Base-by-base conservation (phyloP, 2,888 invertebrate genomes). In the Tricholauxania praeusta region DNA sequence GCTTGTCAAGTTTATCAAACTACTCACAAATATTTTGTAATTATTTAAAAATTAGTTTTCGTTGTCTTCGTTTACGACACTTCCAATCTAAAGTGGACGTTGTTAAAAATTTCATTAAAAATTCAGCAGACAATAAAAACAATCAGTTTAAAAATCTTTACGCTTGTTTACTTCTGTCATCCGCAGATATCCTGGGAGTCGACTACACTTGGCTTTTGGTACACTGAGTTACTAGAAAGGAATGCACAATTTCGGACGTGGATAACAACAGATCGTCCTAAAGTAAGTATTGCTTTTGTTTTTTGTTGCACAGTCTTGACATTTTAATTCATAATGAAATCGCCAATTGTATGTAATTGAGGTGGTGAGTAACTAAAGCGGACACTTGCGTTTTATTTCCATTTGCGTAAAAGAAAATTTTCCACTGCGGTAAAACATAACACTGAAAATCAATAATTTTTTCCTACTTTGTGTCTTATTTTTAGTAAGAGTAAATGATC, bases 191-290 rank as follows among this genome's bases (percentile, higher is more conserved):
- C 98, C 0, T 98, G 98, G 98, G 96, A 97, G 87, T 98, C 97
- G 0, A 96, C 97, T 3, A 98, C 98, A 0, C 90, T 98, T 32
- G 98, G 98, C n/a, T 98, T 98, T 89, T 98, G 98, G 98, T 98
- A 97, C 85, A 98, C 98, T 0, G 98, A 98, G 87, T 89, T 98
- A 48, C 86, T 98, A 76, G 98, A 98, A 87, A 90, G 98, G 73
- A 96, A 98, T 84, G 89, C 90, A 64, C 98, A 98, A 86, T 97
- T 97, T 86, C 89, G 94, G 74, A 90, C 90, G 47, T 98, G 98
- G 98, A 91, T 94, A 79, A 90, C 90, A 63, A 91, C 92, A 72
- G 97, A 96, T 60, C 90, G 95, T 76, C 98, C 97, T 0, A 90
- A 89, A 81, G 88, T 88, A 79, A 81, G 75, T 74, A 12, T 39